Evolutionary conservation across 1,140 invertebrate species (phyloP).

Genomic region (Nasonia giraulti): DNA sequence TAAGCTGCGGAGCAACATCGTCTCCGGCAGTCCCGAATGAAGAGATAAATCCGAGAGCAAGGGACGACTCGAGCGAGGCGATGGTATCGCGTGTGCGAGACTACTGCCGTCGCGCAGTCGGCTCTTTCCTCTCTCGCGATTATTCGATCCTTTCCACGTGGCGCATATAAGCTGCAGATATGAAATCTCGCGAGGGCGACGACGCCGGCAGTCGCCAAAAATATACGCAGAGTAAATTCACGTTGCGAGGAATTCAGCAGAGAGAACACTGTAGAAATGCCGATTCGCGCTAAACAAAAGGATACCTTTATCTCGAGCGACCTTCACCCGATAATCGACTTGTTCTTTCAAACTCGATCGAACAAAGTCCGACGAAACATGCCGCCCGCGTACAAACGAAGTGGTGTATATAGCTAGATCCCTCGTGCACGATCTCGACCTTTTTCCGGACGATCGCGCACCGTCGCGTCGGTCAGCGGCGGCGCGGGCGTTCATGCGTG

Average conservation of each 20-base stretch:
- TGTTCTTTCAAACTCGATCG: neutral
- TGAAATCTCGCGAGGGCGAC: neutral
- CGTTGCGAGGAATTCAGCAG: too few relatives aligned
- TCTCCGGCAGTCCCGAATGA: conserved; percentile 16
- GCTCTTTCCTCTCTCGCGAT: neutral
- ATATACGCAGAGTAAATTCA: neutral
- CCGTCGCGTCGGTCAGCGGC: neutral
- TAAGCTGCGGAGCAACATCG: neutral
- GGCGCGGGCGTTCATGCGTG: neutral
- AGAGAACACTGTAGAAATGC: too few relatives aligned
- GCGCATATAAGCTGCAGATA: neutral
- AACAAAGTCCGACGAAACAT: neutral
- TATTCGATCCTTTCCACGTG: neutral
- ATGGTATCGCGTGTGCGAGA: conserved; percentile 27
- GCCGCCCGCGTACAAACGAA: neutral
- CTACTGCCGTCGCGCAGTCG: neutral
- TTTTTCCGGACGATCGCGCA: neutral
- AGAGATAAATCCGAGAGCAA: conserved; percentile 35
- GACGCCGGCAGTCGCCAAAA: neutral
- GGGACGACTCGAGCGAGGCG: neutral
- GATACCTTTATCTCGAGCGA: too few relatives aligned
- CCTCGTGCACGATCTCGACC: neutral
- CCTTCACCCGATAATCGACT: too few relatives aligned
- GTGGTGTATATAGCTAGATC: neutral
- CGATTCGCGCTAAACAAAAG: too few relatives aligned